Base-by-base conservation (phyloP, 2,888 invertebrate species). In the Drosophila demipolita region DNA sequence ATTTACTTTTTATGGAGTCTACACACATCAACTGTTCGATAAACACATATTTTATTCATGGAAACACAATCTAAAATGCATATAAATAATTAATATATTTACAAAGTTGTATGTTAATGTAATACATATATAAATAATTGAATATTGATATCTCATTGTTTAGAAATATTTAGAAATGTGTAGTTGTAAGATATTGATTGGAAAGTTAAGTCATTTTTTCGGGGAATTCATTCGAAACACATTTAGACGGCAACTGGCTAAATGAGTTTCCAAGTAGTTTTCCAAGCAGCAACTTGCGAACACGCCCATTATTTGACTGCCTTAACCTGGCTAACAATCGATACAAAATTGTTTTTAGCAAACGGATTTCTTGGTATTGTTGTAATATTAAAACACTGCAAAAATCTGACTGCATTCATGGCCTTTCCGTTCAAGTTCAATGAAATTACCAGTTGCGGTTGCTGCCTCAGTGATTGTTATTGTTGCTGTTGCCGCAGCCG, bases 391-490 rank as follows among this genome's bases (percentile, higher is more conserved):
- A 86, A 79, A 78, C 83, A 81, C 88, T 74, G 71, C 77, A 79
- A 76, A 84, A 84, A 83, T 84, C 89, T 84, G 89, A 82, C 78
- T 87, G 73, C 68, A 86, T 87, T 79, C 78, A 78, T 73, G 78
- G 78, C 80, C 80, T 78, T 80, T 78, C 75, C 87, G 89, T 89
- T 86, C 90, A 88, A 90, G 88, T 88, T 88, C 88, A 90, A 88
- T 89, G 87, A 90, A 88, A 88, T 88, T 89, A 84, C 86, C 76
- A 83, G 90, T 89, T 89, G 85, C 70, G 73, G 89, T 83, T 78
- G 72, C 73, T 75, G 82, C 50, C 55, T 71, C 66, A 65, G 74
- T 45, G 54, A 78, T 70, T 67, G 78, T 59, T 65, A 80, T 53
- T 55, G 77, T 35, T 64, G 83, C 29, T 66, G 66, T 32, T 62